Evolutionary conservation across 2,797 vertebrate species (phyloP), one percentile per base, ranked within the genome.

Genomic region (Peromyscus nudipes): DNA sequence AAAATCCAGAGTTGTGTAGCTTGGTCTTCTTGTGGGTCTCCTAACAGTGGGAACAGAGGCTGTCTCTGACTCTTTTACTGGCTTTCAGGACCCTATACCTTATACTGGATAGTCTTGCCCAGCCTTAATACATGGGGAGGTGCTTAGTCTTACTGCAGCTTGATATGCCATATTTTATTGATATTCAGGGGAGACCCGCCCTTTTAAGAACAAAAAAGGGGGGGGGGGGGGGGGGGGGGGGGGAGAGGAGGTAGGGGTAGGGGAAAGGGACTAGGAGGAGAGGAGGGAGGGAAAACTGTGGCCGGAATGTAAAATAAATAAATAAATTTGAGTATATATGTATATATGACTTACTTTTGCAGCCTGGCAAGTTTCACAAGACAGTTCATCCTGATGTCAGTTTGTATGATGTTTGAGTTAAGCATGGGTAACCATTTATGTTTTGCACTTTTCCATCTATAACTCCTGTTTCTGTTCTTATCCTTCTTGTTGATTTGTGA

Each of bases 341-440:
- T 27, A 62, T 11, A 64, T 64, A 60, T 60, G 57, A 64, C 2
- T 43, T 62, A 43, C 29, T 52, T 89, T 60, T 65, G 75, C 31
- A 52, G 31, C 43, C 43, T 80, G 25, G 27, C 65, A 12, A 34
- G 13, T 8, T 37, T 57, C 49, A 0, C 21, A 12, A 0, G 10
- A 34, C 11, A 6, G 4, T 19, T 29, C 6, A 0, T 1, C 8
- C 80, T 23, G 65, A 29, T 2, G 0, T 21, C 46, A 37, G 17
- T 60, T 75, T 86, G 37, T n/a, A 11, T 0, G 7, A 7, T 4
- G 27, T 9, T 23, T 6, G 25, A 60, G 43, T 65, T 57, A 57
- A 2, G 0, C 4, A 13, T 0, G 13, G 46, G 34, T 6, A 40
- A 23, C 7, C 11, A 1, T 91, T 60, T 9, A 21, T 19, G 13